These are phyloP conservation scores for Cryptophagus acutangulus DNA, from an alignment of 2,888 invertebrate species.

Conservation along the genomic window DNA sequence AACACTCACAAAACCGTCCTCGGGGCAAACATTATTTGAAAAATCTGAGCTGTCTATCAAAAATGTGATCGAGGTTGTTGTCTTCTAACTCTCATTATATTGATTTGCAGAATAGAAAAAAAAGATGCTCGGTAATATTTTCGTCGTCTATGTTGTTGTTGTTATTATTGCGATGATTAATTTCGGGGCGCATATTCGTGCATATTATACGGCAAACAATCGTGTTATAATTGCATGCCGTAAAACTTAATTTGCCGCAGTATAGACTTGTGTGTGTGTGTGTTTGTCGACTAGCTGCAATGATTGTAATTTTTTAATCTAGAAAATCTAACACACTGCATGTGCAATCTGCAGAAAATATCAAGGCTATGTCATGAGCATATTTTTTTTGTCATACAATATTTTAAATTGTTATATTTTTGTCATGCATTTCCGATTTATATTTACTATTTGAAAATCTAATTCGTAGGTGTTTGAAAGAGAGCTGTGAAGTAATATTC, in stretches of 20 bases:
- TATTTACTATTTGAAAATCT: background rate
- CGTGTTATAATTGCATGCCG: conserved; percentile 1
- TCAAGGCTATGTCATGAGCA: conserved; percentile 18
- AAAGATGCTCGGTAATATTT: too few species aligned
- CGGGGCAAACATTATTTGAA: too few species aligned
- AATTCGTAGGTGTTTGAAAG: conserved; percentile 23
- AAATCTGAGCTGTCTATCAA: conserved; percentile 31
- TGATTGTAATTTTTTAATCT: conserved; percentile 1
- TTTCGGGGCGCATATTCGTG: background rate
- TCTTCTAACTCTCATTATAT: too few species aligned
- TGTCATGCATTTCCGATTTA: conserved; percentile 13
- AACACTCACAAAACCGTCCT: too few species aligned
- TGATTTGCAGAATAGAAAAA: too few species aligned
- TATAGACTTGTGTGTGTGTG: conserved; percentile 1
- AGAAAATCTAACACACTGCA: conserved; percentile 4
- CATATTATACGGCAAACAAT: too few species aligned
- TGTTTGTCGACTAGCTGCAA: too few species aligned
- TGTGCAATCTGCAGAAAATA: conserved; percentile 17
- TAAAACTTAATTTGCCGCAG: conserved; percentile 2
- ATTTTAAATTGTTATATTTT: conserved; percentile 9
- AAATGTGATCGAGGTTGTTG: conserved; percentile 25
- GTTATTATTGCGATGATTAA: too few species aligned
- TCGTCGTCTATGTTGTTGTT: too few species aligned
- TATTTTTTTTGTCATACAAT: background rate
- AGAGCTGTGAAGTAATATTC: too few species aligned